Evolutionary conservation across 2,113 vertebrate species (phyloP), one percentile per base, ranked within the genome.

Genomic region (Paedocypris sp.): DNA sequence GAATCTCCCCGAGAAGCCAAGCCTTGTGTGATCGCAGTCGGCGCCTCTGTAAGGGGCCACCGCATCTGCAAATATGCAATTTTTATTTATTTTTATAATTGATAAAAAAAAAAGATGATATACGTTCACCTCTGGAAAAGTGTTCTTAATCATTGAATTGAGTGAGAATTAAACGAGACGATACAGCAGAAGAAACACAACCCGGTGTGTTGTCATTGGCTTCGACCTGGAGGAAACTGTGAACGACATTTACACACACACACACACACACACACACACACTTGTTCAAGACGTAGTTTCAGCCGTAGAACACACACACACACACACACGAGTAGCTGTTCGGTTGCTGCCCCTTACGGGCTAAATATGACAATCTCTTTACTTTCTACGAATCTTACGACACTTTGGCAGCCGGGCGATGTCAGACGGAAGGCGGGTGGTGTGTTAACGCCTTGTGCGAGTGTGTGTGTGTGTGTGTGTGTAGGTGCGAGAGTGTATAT

Each of bases 331-430:
- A 56, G 60, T 70, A 75, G 79, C 85, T 84, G 85, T 88, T 86
- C 84, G 89, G 89, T 67, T 90, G 85, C 89, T 90, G 87, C 86
- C 80, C 89, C 82, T 85, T 82, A 86, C 84, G 88, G 89, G 90
- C 90, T 90, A 86, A 90, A 89, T 85, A 92, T 88, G 94, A 96
- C 95, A 98, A 97, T 97, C 94, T 83, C 90, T 87, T 90, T 91
- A 91, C 87, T 91, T 90, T 89, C 85, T 83, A 84, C 87, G 80
- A 90, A 78, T 88, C 89, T 86, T 90, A 86, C 82, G 90, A 90
- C 86, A 85, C 79, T 80, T 67, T 75, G 73, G 69, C 59, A 75
- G 76, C 70, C 7, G 63, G 66, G 63, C 75, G 82, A 79, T 72
- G 72, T 79, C 69, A 71, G 67, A 72, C 29, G 41, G 58, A 66